Conservation (phyloP, 2,113 vertebrate species). For the Actinemys pallida region DNA sequence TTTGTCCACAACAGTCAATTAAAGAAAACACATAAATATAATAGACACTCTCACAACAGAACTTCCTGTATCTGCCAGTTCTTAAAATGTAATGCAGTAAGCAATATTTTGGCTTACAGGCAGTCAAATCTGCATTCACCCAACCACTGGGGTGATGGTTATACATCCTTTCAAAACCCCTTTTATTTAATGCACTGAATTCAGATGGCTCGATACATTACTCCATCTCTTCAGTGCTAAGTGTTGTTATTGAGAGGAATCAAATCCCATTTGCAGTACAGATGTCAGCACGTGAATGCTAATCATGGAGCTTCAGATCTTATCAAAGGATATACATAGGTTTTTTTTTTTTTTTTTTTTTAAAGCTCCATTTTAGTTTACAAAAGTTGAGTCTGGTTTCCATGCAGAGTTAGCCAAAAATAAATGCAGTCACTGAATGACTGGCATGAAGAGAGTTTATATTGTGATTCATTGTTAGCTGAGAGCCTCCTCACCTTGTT, state of each 20-base stretch:
- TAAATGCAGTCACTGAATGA: not conserved
- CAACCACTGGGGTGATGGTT: rapidly evolving
- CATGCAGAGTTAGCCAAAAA: not conserved
- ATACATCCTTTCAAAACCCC: not conserved
- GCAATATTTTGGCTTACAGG: not conserved
- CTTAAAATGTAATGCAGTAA: not conserved
- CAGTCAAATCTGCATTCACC: not conserved
- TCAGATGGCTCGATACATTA: not conserved
- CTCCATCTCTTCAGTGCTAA: not conserved
- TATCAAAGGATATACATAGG: not conserved
- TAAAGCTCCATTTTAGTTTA: not conserved
- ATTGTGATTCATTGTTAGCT: not conserved
- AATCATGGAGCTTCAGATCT: not conserved
- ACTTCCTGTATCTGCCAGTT: not conserved
- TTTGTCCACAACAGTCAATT: not conserved
- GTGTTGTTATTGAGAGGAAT: not conserved
- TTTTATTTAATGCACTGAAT: not conserved
- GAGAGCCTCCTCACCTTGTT: not conserved
- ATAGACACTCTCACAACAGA: not conserved
- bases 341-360: no score
- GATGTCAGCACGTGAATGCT: not conserved
- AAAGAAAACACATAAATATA: not conserved
- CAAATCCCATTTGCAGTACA: not conserved
- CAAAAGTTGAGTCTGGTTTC: not conserved
- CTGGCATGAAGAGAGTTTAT: not conserved